Base-by-base conservation (phyloP, 2,797 vertebrate species). In the Pristis pectinata region DNA sequence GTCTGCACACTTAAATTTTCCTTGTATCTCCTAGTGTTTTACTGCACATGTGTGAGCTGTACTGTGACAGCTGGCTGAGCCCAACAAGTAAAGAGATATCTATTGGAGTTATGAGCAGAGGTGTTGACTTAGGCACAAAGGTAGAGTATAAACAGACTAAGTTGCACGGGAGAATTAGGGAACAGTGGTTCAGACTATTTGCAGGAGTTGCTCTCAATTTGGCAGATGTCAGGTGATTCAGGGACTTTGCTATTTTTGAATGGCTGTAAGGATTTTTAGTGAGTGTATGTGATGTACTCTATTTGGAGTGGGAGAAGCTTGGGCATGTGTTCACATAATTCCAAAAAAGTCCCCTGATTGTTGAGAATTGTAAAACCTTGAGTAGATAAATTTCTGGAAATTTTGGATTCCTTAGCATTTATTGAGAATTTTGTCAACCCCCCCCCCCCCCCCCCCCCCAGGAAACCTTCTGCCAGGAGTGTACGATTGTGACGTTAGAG, bases 221-320 rank as follows among this genome's bases (percentile, higher is more conserved):
- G 85, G 27, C 53, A 85, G 85, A 85, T 85, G 82, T 85, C 82
- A 85, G 82, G 44, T 56, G 82, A 85, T 85, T 85, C 44, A 53
- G 44, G 13, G 49, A 24, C 30, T 85, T 85, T 53, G 15, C 82
- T 11, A 56, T 85, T 85, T 85, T 30, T 27, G 56, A 56, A 56
- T 56, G 82, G 27, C 49, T 85, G 53, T 34, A 27, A 85, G 80
- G 41, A 3, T 44, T 83, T 53, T 41, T 30, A 41, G 49, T 49
- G 49, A 53, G 0, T 27, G 22, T 53, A 49, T 85, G 79, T 22
- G 49, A 24, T 49, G 19, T 10, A 49, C 37, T 56, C 82, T 53
- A 27, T 53, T 9, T 27, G 27, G 41, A 83, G 3, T 49, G 49
- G 49, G 49, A 49, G 49, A 49, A 49, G 49, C 49, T 49, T 49